Evolutionary conservation across 2,888 invertebrate species (phyloP).

Genomic region (Eilema griseolum): DNA sequence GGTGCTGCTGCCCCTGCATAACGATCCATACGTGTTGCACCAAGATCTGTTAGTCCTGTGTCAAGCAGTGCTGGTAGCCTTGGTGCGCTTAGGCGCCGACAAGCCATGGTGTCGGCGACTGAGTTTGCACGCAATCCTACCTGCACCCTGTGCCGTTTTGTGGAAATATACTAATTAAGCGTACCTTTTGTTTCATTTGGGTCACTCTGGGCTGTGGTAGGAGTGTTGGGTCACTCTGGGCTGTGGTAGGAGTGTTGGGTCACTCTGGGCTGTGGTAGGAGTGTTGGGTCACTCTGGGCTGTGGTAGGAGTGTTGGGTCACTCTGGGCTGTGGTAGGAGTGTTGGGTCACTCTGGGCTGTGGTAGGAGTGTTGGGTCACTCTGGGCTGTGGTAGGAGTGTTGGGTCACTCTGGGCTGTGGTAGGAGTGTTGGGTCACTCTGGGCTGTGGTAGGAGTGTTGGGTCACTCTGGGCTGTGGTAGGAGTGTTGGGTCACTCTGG

Average conservation of each 20-base stretch:
- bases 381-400: not conserved
- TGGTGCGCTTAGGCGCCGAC: constrained; percentile 13
- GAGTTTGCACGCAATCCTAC: not conserved
- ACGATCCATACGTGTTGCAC: constrained; percentile 19
- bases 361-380: not conserved
- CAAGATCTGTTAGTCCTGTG: constrained; percentile 14
- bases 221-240: not conserved
- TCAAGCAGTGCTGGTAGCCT: not conserved
- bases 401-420: not conserved
- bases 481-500: no score
- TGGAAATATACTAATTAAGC: constrained; percentile 35
- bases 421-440: not conserved
- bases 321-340: not conserved
- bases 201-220: not conserved
- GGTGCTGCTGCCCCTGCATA: constrained; percentile 19
- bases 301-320: not conserved
- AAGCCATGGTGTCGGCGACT: constrained; percentile 20
- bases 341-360: constrained; percentile 3
- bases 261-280: not conserved
- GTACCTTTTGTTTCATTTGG: constrained; percentile 7
- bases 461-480: no score
- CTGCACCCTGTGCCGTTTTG: constrained; percentile 16
- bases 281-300: not conserved
- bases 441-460: not conserved
- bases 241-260: not conserved